phyloP scores from a whole-genome alignment of 2,797 vertebrate species.

The Mormyrus hasselquistii region DNA sequence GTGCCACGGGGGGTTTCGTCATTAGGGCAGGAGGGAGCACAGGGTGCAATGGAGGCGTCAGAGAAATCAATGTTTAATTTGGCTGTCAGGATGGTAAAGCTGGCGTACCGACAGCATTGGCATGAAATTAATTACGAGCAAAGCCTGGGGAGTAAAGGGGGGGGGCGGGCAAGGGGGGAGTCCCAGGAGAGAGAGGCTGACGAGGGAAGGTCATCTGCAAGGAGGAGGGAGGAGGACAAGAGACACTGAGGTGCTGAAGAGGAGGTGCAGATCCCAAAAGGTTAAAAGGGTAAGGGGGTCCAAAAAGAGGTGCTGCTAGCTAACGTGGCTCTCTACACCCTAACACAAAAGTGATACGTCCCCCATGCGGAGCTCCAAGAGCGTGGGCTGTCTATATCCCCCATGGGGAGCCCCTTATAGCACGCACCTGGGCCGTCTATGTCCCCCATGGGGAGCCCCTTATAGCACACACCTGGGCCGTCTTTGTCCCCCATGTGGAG shows the following conservation, averaged over 20 bases:
- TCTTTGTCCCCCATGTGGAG: background rate
- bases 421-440: background rate
- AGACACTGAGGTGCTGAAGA: background rate
- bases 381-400: background rate
- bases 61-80: slow-evolving; percentile 53
- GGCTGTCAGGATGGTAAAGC: slow-evolving; percentile 48
- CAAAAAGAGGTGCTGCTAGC: background rate
- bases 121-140: slow-evolving; percentile 47
- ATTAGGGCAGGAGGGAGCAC: slow-evolving; percentile 21
- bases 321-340: background rate
- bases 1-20: background rate
- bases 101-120: slow-evolving; percentile 37
- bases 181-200: slow-evolving; percentile 39
- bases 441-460: background rate
- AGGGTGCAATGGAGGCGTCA: slow-evolving; percentile 34
- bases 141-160: slow-evolving; percentile 24
- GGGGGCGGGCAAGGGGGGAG: background rate
- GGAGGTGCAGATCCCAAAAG: background rate
- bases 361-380: background rate
- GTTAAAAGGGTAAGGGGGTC: background rate
- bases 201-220: slow-evolving; percentile 14
- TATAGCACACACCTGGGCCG: background rate
- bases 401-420: background rate
- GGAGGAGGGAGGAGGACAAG: background rate
- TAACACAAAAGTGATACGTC: background rate